Conservation (phyloP, 2,888 invertebrate genomes). For the Ceraclea dissimilis region DNA sequence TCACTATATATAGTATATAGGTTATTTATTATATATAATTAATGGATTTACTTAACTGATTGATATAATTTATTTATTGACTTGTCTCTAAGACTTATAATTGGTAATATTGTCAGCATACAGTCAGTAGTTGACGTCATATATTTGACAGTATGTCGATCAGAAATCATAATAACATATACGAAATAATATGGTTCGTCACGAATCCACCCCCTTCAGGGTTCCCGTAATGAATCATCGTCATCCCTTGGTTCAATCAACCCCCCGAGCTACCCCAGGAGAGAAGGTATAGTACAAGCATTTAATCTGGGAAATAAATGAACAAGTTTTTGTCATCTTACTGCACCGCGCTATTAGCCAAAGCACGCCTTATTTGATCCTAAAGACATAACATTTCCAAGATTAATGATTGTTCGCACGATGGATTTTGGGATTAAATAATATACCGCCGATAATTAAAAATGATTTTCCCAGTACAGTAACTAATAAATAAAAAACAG, state of each 20-base stretch:
- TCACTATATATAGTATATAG: too few relatives aligned
- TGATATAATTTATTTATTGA: too few relatives aligned
- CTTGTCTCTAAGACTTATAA: too few relatives aligned
- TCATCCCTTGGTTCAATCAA: background rate
- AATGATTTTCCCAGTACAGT: too few relatives aligned
- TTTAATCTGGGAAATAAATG: conserved; percentile 26
- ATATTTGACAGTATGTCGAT: background rate
- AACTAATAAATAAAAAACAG: too few relatives aligned
- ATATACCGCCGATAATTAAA: too few relatives aligned
- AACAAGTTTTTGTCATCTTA: conserved; percentile 24
- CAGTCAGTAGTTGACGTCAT: background rate
- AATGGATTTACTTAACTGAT: too few relatives aligned
- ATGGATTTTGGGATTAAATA: too few relatives aligned
- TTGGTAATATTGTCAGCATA: too few relatives aligned
- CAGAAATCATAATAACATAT: background rate
- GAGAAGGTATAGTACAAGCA: conserved; percentile 9
- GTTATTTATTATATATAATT: too few relatives aligned
- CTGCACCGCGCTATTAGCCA: background rate
- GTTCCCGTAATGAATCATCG: background rate
- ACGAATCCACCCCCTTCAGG: background rate
- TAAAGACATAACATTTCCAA: conserved; percentile 8
- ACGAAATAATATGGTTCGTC: conserved; percentile 1
- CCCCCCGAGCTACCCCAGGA: background rate
- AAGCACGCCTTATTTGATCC: conserved; percentile 8
- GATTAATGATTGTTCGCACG: background rate